phyloP scores from a whole-genome alignment of 2,797 vertebrate genomes.

The Melanogrammus aeglefinus region DNA sequence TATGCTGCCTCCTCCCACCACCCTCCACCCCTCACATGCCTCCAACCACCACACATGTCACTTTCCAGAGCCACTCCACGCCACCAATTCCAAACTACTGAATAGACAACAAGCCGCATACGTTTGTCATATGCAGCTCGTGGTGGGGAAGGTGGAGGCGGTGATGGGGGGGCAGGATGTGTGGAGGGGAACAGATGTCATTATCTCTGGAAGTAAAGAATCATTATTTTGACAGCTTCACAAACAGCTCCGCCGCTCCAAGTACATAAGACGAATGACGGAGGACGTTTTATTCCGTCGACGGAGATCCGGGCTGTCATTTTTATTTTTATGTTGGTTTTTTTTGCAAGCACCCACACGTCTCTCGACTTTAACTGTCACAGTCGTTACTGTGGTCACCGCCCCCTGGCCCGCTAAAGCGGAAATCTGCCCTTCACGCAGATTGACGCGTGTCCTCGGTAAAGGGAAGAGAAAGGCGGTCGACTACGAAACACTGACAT shows the following conservation, averaged over 20 bases:
- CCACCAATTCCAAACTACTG: neutral
- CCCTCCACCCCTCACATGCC: neutral
- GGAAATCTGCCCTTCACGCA: conserved; percentile 48
- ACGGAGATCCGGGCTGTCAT: conserved; percentile 44
- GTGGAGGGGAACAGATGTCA: conserved; percentile 64
- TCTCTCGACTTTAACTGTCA: conserved; percentile 23
- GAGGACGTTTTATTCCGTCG: conserved; percentile 6
- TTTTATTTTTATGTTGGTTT: conserved; percentile 14
- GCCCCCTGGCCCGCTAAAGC: conserved; percentile 19
- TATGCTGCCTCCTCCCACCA: conserved; percentile 9
- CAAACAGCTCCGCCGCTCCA: conserved; percentile 51
- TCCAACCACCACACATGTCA: conserved; percentile 8
- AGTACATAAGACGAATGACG: conserved; percentile 53
- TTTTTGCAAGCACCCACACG: conserved; percentile 28
- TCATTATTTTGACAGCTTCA: conserved; percentile 63
- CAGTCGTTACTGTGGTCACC: conserved; percentile 45
- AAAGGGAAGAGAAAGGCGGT: neutral
- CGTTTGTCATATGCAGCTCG: conserved; percentile 5
- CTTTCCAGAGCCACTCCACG: conserved; percentile 27
- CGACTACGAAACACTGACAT: neutral
- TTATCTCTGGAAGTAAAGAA: conserved; percentile 62
- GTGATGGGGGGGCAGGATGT: conserved; percentile 21
- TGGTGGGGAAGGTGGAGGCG: neutral
- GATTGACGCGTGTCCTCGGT: conserved; percentile 47
- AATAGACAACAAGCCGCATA: neutral